Evolutionary conservation across 35 echinoderm and acorn worm species (phyloP).

Genomic region (Apostichopus parvimensis): DNA sequence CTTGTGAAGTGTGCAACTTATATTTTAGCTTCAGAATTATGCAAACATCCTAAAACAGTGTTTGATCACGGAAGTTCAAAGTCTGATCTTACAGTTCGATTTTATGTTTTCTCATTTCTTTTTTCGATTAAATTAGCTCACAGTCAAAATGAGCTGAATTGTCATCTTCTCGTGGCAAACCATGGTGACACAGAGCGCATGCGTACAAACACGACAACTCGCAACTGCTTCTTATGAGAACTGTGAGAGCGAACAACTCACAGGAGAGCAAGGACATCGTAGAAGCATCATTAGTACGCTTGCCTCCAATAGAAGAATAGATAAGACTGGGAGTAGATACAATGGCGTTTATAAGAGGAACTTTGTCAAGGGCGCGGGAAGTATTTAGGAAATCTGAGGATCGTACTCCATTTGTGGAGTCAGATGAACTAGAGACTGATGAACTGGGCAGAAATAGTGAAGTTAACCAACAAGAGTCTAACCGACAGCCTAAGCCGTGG

Average conservation of each 20-base stretch:
- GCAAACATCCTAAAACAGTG: background rate
- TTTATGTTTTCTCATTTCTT: background rate
- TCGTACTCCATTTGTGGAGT: constrained; percentile 1
- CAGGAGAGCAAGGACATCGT: background rate
- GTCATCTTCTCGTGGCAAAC: no score
- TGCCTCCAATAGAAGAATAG: background rate
- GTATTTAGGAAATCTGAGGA: background rate
- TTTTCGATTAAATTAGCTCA: background rate
- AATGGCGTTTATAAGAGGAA: constrained; percentile 11
- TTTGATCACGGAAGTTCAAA: constrained; percentile 36
- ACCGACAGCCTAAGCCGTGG: background rate
- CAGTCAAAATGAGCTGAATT: background rate
- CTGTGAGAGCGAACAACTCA: background rate
- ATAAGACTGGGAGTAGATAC: background rate
- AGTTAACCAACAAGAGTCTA: background rate
- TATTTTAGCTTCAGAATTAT: no score
- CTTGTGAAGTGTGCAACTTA: no score
- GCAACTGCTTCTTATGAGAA: background rate
- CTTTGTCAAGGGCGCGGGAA: background rate
- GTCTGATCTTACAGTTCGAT: background rate
- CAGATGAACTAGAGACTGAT: background rate
- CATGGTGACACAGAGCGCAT: background rate
- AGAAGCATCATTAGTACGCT: no score
- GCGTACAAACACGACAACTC: background rate
- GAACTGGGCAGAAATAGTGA: background rate